Conservation (phyloP, 2,797 vertebrate genomes). For the Neostethus bicornis region DNA sequence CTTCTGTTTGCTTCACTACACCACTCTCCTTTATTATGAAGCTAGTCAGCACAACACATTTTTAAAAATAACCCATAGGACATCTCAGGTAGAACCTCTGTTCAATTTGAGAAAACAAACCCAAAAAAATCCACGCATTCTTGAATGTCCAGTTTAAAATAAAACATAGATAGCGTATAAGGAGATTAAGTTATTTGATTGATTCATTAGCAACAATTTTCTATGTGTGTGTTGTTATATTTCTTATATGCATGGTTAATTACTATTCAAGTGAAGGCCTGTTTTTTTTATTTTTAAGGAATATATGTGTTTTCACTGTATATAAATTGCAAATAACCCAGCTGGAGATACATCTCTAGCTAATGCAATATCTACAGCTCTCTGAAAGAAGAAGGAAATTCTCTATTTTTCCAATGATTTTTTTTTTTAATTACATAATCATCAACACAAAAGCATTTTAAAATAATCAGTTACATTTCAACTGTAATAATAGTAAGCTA, state of each 20-base stretch:
- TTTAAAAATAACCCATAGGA: neutral
- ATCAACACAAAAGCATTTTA: neutral
- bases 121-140: constrained; percentile 24
- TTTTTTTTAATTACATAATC: constrained; percentile 13
- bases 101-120: constrained; percentile 12
- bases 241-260: too few relatives aligned
- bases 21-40: constrained; percentile 10
- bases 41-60: neutral
- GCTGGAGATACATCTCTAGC: constrained; percentile 25
- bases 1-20: constrained; percentile 46
- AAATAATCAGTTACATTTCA: neutral
- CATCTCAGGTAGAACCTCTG: neutral
- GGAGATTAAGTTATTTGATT: too few relatives aligned
- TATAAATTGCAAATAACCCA: constrained; percentile 19
- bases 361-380: constrained; percentile 9
- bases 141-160: constrained; percentile 22
- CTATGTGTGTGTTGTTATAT: too few relatives aligned
- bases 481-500: neutral
- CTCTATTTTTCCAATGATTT: constrained; percentile 8
- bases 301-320: neutral
- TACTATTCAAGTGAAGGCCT: too few relatives aligned
- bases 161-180: too few relatives aligned
- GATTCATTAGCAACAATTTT: too few relatives aligned
- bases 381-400: constrained; percentile 15
- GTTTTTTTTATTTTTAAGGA: neutral